Conservation (phyloP, 2,113 vertebrate species). For the Silurus glanis region DNA sequence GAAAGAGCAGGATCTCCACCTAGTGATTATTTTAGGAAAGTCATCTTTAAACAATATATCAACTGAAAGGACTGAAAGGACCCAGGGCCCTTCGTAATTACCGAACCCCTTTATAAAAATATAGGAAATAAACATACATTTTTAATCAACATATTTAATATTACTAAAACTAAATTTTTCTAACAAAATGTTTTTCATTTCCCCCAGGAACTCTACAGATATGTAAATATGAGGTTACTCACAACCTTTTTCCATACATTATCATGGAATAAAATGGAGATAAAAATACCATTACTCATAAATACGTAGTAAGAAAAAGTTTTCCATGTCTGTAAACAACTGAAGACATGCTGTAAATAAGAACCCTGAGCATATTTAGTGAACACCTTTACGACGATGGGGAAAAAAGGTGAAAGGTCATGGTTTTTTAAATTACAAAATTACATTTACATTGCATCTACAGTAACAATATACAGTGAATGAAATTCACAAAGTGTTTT, state of each 20-base stretch:
- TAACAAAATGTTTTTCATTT: neutral
- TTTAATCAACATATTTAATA: too few species aligned
- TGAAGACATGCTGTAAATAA: neutral
- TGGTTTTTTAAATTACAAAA: neutral
- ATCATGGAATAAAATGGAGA: neutral
- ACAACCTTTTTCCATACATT: neutral
- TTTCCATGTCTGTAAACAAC: neutral
- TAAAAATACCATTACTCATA: neutral
- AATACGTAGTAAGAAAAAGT: neutral
- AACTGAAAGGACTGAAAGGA: neutral
- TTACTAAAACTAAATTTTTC: neutral
- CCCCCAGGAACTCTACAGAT: neutral
- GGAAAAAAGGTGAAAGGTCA: neutral
- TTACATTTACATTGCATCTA: too few species aligned
- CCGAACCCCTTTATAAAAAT: neutral
- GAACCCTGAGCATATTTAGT: neutral
- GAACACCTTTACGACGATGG: neutral
- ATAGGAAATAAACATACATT: neutral
- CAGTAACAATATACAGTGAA: neutral
- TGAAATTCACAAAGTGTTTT: neutral
- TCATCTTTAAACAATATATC: neutral
- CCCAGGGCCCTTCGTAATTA: neutral
- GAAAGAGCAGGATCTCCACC: neutral
- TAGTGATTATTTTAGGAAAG: neutral
- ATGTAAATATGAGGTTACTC: neutral